These are phyloP conservation scores for Hemiscyllium ocellatum DNA, from an alignment of 2,113 vertebrate genomes.

Conservation along the genomic window DNA sequence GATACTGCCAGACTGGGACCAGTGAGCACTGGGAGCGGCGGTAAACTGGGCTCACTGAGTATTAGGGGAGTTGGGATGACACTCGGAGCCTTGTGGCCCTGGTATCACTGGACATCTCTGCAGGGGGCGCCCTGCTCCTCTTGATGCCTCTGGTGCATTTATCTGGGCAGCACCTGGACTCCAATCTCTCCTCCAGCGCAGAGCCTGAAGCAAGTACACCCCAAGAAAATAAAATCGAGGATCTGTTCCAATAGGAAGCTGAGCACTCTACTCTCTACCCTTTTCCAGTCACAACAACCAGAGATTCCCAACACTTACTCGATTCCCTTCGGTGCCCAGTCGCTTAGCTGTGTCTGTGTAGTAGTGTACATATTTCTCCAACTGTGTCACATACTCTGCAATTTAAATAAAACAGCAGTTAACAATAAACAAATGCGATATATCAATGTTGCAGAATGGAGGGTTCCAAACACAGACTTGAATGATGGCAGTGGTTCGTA, in stretches of 20 bases:
- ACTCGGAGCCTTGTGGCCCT: not conserved
- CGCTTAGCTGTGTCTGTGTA: constrained; percentile 70
- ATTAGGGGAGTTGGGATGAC: not conserved
- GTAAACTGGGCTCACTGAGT: too few species aligned
- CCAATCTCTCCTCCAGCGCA: not conserved
- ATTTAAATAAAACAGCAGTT: not conserved
- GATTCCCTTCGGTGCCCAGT: constrained; percentile 70
- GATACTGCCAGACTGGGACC: not conserved
- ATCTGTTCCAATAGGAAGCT: not conserved
- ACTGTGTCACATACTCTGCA: constrained; percentile 68
- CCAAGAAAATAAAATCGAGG: not conserved
- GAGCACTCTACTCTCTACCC: not conserved
- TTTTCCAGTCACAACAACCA: not conserved
- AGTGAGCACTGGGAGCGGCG: not conserved
- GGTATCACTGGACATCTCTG: not conserved
- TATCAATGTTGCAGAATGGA: not conserved
- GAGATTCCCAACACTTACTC: constrained; percentile 56
- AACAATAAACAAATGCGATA: not conserved
- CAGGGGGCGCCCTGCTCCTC: not conserved
- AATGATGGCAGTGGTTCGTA: not conserved
- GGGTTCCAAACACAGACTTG: not conserved
- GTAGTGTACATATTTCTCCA: constrained; percentile 63
- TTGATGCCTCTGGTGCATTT: not conserved
- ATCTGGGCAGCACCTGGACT: too few species aligned
- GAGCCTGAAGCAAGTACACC: not conserved